Base-by-base conservation (phyloP, 64 coral and sea anemone species). In the Hydrozoanthus tunicans region DNA sequence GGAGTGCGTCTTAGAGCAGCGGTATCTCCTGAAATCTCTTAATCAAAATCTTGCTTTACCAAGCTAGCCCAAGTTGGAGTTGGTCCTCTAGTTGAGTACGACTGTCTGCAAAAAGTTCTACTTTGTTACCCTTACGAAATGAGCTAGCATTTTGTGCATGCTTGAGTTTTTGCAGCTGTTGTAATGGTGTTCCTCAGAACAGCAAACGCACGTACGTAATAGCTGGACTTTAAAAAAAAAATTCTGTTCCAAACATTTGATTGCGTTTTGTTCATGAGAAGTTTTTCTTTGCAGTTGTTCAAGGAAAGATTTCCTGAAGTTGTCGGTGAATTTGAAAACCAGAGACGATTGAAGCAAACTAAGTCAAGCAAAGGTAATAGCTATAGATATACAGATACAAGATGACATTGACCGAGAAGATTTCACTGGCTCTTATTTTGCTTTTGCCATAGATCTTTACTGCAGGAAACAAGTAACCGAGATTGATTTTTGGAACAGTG, bases 261-360 rank as follows among this genome's bases (percentile, higher is more conserved):
- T 17, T 66, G 17, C 4, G 10, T 11, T 11, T 13, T 66, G 64
- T 11, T 66, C 17, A 4, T 66, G 32, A 43, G 32, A 43, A 43
- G 32, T 66, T 11, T 76, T 51, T 11, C 53, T 51, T 53, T 75
- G 25, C 67, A 88, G 84, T 75, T 91, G 10, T 91, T 91, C 51
- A 91, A 91, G 27, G 89, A 91, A 66, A 91, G 51, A 4, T 91
- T 91, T 91, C 89, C 89, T 55, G 77, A n/a, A 80, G 55, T 79
- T 79, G 89, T 79, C 15, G 89, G 59, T 15, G 75, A 90, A 53
- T 90, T 90, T 64, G 89, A 90, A 64, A 67, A 54, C 76, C 89
- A 90, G 76, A n/a, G 20, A 90, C 75, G 57, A 64, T 17, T 90
- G 76, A 90, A 90, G 59, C 59, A 78, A 53, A 64, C 60, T 20